Conservation (phyloP, 2,888 invertebrate genomes). For the Drosophila acutilabella region DNA sequence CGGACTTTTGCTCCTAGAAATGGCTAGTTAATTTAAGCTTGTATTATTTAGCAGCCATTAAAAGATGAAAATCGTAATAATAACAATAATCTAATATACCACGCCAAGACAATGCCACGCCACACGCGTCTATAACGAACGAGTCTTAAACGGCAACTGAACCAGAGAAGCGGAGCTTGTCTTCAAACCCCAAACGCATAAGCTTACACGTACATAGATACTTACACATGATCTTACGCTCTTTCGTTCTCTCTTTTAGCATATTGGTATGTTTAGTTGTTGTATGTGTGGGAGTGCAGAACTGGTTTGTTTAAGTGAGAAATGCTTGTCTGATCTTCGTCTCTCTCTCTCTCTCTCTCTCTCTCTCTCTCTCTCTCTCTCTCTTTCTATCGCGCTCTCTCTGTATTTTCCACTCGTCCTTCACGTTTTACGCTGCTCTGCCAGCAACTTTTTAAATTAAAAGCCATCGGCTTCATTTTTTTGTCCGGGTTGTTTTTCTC, state of each 20-base stretch:
- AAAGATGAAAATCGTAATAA: constrained; percentile 19
- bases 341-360: constrained; percentile 6
- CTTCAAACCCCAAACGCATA: constrained; percentile 46
- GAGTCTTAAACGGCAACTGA: constrained; percentile 64
- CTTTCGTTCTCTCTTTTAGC: constrained; percentile 10
- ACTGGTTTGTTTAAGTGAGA: constrained; percentile 72
- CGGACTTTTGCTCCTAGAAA: not conserved
- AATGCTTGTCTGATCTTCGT: constrained; percentile 41
- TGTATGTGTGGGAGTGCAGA: constrained; percentile 68
- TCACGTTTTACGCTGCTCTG: constrained; percentile 56
- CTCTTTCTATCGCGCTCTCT: not conserved
- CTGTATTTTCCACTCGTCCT: constrained; percentile 16
- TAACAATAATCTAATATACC: constrained; percentile 8
- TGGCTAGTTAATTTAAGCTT: constrained; percentile 11
- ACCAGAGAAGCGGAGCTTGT: constrained; percentile 51
- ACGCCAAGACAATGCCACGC: constrained; percentile 22
- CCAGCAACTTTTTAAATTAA: constrained; percentile 69
- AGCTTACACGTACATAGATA: constrained; percentile 24
- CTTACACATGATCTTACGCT: constrained; percentile 3
- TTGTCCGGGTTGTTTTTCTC: constrained; percentile 4
- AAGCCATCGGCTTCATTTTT: constrained; percentile 45
- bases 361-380: not conserved
- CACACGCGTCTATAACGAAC: constrained; percentile 58
- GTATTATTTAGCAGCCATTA: constrained; percentile 19
- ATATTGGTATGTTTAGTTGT: constrained; percentile 16